Conservation (phyloP, 2,797 vertebrate genomes). For the Megalops cyprinoides region DNA sequence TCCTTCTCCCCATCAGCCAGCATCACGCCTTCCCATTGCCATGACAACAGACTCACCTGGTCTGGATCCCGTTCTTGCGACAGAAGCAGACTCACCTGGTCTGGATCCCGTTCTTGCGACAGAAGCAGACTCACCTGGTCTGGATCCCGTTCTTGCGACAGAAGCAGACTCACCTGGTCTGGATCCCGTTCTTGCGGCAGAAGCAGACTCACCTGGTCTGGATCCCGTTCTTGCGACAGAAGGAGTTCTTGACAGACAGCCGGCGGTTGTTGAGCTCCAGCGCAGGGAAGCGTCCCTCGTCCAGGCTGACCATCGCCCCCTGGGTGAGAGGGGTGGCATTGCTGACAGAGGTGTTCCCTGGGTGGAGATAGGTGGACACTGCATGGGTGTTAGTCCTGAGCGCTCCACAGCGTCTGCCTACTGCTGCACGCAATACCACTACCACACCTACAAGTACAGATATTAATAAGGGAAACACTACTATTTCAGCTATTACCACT, state of each 20-base stretch:
- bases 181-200: too few relatives aligned
- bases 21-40: too few relatives aligned
- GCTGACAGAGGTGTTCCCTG: slow-evolving; percentile 84
- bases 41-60: too few relatives aligned
- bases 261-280: slow-evolving; percentile 96
- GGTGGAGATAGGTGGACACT: slow-evolving; percentile 48
- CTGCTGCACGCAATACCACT: neutral
- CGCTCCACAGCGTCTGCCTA: neutral
- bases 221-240: slow-evolving; percentile 94
- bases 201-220: slow-evolving; percentile 87
- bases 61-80: too few relatives aligned
- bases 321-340: slow-evolving; percentile 91
- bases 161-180: too few relatives aligned
- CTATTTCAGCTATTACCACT: too few relatives aligned
- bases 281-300: slow-evolving; percentile 92
- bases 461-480: too few relatives aligned
- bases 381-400: slow-evolving; percentile 30
- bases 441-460: neutral
- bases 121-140: too few relatives aligned
- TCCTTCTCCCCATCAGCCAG: too few relatives aligned
- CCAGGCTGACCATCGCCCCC: slow-evolving; percentile 94
- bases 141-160: too few relatives aligned
- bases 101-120: too few relatives aligned
- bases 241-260: slow-evolving; percentile 96
- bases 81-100: too few relatives aligned